Conservation (phyloP, 2,888 invertebrate species). For the Amorpha juglandis region DNA sequence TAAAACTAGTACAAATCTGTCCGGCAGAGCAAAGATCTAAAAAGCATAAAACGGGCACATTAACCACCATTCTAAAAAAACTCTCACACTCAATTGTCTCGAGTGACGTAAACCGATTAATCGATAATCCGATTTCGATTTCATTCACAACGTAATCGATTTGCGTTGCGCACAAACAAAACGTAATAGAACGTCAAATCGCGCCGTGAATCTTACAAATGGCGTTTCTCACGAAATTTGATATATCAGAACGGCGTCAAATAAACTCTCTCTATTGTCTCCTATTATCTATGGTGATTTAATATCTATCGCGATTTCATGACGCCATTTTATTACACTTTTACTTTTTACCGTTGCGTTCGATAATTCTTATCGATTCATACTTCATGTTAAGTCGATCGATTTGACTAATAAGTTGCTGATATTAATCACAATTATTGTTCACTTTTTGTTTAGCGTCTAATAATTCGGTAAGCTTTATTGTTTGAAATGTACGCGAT, state of each 20-base stretch:
- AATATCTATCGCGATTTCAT: slow-evolving; percentile 25
- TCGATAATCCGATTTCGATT: slow-evolving; percentile 30
- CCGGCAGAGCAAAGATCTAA: neutral
- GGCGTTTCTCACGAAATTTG: slow-evolving; percentile 19
- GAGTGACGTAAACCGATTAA: slow-evolving; percentile 27
- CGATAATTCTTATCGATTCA: slow-evolving; percentile 17
- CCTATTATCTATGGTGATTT: slow-evolving; percentile 25
- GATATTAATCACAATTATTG: slow-evolving; percentile 16
- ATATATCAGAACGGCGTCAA: slow-evolving; percentile 21
- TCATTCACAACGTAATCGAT: slow-evolving; percentile 28
- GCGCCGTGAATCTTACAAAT: neutral
- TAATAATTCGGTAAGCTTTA: slow-evolving; percentile 12
- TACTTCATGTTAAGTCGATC: slow-evolving; percentile 11
- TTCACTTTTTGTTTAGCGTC: slow-evolving; percentile 5
- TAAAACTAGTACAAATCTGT: no score
- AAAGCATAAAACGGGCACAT: neutral
- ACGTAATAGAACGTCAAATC: slow-evolving; percentile 10
- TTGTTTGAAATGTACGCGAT: slow-evolving; percentile 33
- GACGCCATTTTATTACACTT: slow-evolving; percentile 17
- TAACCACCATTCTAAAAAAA: neutral
- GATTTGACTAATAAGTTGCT: slow-evolving; percentile 14
- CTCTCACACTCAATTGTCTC: slow-evolving; percentile 10
- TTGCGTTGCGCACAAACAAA: slow-evolving; percentile 21
- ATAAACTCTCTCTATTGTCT: slow-evolving; percentile 28
- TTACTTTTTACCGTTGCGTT: slow-evolving; percentile 20